Base-by-base conservation (phyloP, 2,888 invertebrate species). In the Phorcus lineatus region DNA sequence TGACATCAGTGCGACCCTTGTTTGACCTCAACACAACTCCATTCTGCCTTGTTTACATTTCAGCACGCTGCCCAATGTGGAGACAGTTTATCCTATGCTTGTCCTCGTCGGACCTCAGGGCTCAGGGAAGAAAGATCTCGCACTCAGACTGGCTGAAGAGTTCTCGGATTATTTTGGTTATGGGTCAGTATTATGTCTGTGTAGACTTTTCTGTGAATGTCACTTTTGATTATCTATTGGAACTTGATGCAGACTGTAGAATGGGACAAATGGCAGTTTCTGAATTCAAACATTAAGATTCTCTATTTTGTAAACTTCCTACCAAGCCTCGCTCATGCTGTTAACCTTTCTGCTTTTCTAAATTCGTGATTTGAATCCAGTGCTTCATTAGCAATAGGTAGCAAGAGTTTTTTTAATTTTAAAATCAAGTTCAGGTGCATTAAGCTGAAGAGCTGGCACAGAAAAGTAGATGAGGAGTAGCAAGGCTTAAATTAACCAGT, bases 91-190 rank as follows among this genome's bases (percentile, higher is more conserved):
- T 83, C 93, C 93, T 2, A 92, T 93, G 92, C 83, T 93, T 74
- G 91, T 93, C 6, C 82, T 93, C 66, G 93, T 92, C 31, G 93
- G 93, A 52, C 93, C 93, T 2, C 90, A 91, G 78, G 93, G 93
- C n/a, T 90, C 92, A 31, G 92, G 92, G 4, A 92, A 92, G 84
- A 91, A 91, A 81, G 91, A 92, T 76, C 88, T 93, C 24, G 90
- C 91, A 17, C 83, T 91, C 84, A 92, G 92, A 85, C 87, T 93
- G 13, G 92, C 91, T 0, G 91, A 92, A 52, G 93, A 93, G 79
- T 93, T 93, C 82, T 89, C 91, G 4, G 92, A 93, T 80, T 93
- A 92, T 80, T 93, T 93, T 88, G 92, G 92, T 52, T 92, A 91
- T 87, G 92, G 91, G 92, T 92, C 81, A 84, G 84, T 80, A 53